phyloP scores from a whole-genome alignment of 2,888 invertebrate genomes.

The Melanostoma mellinum region DNA sequence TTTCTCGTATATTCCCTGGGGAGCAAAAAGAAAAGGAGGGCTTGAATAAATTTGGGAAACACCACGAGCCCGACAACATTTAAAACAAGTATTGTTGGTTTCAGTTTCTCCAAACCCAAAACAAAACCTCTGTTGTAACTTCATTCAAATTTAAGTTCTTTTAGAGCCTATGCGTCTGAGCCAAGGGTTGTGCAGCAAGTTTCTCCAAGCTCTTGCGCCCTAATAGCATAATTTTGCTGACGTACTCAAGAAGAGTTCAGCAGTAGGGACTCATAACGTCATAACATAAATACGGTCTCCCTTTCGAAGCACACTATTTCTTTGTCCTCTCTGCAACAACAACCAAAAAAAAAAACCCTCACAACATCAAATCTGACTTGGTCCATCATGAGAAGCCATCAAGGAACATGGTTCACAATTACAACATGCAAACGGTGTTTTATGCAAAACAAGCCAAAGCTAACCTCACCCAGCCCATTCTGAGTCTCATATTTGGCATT shows the following conservation, averaged over 20 bases:
- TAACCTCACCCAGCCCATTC: conserved; percentile 13
- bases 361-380: conserved; percentile 36
- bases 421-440: conserved; percentile 70
- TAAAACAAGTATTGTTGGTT: too few species aligned
- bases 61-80: too few species aligned
- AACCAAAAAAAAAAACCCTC: not conserved
- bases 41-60: too few species aligned
- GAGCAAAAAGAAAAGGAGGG: too few species aligned
- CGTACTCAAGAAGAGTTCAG: conserved; percentile 4
- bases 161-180: too few species aligned
- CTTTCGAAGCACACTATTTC: conserved; percentile 27
- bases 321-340: conserved; percentile 7
- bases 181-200: too few species aligned
- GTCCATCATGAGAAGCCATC: conserved; percentile 62
- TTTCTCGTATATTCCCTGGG: too few species aligned
- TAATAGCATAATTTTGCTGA: not conserved
- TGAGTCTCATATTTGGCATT: conserved; percentile 51
- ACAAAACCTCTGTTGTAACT: too few species aligned
- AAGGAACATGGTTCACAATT: conserved; percentile 62
- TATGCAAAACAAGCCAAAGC: conserved; percentile 57
- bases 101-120: too few species aligned
- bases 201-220: too few species aligned
- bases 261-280: not conserved
- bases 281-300: not conserved
- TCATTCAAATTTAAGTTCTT: too few species aligned